Evolutionary conservation across 1,140 invertebrate species (phyloP).

Genomic region (Harpegnathos saltator): DNA sequence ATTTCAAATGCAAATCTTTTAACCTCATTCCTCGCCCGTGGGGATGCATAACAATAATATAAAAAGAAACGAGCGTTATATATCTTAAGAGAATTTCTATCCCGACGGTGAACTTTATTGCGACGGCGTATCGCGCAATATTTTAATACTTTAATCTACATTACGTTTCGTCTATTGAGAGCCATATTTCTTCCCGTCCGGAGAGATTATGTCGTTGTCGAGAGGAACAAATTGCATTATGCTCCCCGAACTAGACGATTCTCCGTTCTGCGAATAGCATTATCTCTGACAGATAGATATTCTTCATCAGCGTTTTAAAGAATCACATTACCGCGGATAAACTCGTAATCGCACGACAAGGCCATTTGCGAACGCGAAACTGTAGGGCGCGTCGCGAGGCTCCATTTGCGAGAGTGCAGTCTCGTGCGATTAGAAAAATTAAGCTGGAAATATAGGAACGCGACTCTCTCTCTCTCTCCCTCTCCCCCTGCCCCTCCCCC

Average conservation of each 20-base stretch:
- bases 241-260: background rate
- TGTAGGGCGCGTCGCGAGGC: background rate
- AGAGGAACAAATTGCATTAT: constrained; percentile 34
- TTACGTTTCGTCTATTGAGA: constrained; percentile 6
- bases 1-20: constrained; percentile 21
- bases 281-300: background rate
- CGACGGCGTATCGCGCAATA: background rate
- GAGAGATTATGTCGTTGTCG: constrained; percentile 6
- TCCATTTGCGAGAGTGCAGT: background rate
- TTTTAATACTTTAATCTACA: background rate
- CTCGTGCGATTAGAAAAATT: background rate
- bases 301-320: constrained; percentile 11
- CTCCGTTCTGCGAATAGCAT: constrained; percentile 7
- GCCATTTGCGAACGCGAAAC: background rate
- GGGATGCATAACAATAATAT: background rate
- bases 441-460: background rate
- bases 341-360: background rate
- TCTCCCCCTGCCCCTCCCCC: background rate
- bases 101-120: constrained; percentile 1
- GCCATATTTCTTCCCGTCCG: background rate
- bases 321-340: constrained; percentile 23
- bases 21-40: background rate
- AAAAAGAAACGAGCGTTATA: background rate
- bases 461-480: background rate
- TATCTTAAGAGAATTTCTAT: constrained; percentile 1